Evolutionary conservation across 2,797 vertebrate species (phyloP).

Genomic region (Bucorvus abyssinicus): DNA sequence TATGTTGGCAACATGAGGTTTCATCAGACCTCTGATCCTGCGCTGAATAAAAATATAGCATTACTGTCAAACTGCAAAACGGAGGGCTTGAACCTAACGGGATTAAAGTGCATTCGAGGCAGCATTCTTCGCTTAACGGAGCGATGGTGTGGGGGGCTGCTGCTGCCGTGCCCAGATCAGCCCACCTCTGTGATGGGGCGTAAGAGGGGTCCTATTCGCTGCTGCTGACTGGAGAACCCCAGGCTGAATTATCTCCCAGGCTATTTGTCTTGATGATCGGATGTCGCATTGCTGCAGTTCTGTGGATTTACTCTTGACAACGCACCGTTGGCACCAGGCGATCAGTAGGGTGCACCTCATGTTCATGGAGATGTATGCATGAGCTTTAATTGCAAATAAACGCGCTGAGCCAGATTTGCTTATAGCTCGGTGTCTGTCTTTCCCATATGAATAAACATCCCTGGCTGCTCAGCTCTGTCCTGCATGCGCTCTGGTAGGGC

Average conservation of each 20-base stretch:
- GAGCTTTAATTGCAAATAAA: constrained; percentile 32
- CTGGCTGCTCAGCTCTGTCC: not conserved
- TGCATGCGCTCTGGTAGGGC: not conserved
- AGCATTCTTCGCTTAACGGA: not conserved
- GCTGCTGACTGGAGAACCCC: not conserved
- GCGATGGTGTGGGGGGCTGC: not conserved
- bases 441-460: constrained; percentile 51
- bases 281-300: not conserved
- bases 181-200: not conserved
- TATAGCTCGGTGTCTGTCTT: not conserved
- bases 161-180: not conserved
- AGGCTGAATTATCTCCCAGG: not conserved
- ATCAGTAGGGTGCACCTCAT: not conserved
- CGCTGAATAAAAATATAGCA: constrained; percentile 54
- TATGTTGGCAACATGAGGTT: constrained; percentile 57
- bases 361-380: not conserved
- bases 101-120: constrained; percentile 12
- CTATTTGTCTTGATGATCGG: not conserved
- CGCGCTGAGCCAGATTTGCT: not conserved
- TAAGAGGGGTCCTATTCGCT: not conserved
- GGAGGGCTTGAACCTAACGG: constrained; percentile 61
- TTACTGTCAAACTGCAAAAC: constrained; percentile 27
- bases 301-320: not conserved
- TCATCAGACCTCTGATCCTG: constrained; percentile 60
- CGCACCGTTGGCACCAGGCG: not conserved